These are phyloP conservation scores for Cranoglanis bouderius DNA, from an alignment of 2,113 vertebrate species.

Conservation along the genomic window DNA sequence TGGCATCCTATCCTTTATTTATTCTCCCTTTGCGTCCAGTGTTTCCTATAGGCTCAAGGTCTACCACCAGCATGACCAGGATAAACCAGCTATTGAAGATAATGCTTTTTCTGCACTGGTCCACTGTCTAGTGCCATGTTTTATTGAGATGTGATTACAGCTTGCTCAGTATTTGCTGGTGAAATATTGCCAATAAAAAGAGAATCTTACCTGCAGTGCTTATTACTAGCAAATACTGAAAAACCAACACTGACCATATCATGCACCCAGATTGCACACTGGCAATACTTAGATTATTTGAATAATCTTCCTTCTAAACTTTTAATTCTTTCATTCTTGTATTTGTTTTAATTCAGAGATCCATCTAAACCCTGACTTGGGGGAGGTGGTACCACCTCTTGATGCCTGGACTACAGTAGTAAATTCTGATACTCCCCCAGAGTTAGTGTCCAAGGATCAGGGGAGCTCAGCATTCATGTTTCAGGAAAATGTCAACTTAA, in stretches of 20 bases:
- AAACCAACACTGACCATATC: neutral
- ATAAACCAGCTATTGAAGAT: neutral
- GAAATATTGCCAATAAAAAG: neutral
- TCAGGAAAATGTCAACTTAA: constrained; percentile 51
- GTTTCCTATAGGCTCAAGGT: too few species aligned
- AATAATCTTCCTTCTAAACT: neutral
- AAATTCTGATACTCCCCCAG: constrained; percentile 1
- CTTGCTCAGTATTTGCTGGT: neutral
- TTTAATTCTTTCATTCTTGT: neutral
- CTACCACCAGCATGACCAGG: neutral
- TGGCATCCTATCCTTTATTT: neutral
- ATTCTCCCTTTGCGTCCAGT: neutral
- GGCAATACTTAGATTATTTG: neutral
- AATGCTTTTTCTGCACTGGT: neutral
- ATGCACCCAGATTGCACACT: neutral
- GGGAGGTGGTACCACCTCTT: constrained; percentile 60
- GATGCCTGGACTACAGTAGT: constrained; percentile 26
- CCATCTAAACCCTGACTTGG: constrained; percentile 58
- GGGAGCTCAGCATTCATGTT: constrained; percentile 43
- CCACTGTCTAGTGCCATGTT: neutral
- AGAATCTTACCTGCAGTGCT: neutral
- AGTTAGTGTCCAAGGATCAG: neutral
- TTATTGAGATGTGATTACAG: neutral
- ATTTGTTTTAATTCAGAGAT: constrained; percentile 47
- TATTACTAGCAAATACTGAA: neutral